A percentile compares a stretch with the other conserved stretches of the same genome.
phyloP scores from a whole-genome alignment of 2,888 invertebrate genomes.

The Carpatolechia fugitivella region DNA sequence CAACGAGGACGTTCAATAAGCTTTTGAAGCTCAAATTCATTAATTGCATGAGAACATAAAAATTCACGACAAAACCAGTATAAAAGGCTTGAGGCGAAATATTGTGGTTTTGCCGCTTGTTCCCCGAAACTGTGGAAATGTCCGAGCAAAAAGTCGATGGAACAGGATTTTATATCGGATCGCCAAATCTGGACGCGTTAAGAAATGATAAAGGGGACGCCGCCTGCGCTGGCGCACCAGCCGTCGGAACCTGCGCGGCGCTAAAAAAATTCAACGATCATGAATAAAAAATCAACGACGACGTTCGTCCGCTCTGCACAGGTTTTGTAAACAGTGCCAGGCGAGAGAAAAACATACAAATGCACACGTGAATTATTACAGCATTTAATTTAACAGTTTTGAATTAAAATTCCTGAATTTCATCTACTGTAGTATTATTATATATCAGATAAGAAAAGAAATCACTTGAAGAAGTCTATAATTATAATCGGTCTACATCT shows the following conservation, averaged over 20 bases:
- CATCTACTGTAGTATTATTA: background rate
- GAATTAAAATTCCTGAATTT: background rate
- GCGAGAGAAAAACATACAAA: background rate
- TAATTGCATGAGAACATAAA: slow-evolving; percentile 62
- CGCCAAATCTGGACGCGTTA: slow-evolving; percentile 76
- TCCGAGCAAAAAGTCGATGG: slow-evolving; percentile 67
- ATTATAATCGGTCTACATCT: slow-evolving; percentile 22
- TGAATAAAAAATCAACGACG: slow-evolving; percentile 30
- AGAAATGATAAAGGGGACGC: slow-evolving; percentile 74
- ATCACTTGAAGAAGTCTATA: slow-evolving; percentile 6
- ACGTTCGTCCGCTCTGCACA: slow-evolving; percentile 21
- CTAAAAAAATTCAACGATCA: slow-evolving; percentile 44
- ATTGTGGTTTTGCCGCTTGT: slow-evolving; percentile 66
- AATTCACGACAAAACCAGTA: slow-evolving; percentile 76
- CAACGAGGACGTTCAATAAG: slow-evolving; percentile 11
- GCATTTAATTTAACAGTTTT: background rate
- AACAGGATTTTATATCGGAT: slow-evolving; percentile 76
- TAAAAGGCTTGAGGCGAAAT: slow-evolving; percentile 69
- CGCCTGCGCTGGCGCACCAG: slow-evolving; percentile 36
- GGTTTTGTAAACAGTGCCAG: slow-evolving; percentile 5
- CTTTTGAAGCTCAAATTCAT: slow-evolving; percentile 49
- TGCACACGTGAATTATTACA: background rate
- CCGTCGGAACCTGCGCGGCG: slow-evolving; percentile 39
- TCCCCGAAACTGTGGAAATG: slow-evolving; percentile 75
- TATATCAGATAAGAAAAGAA: background rate